phyloP scores from a whole-genome alignment of 37 sponge, comb jelly and placozoan species.

The Theonella swinhoei region DNA sequence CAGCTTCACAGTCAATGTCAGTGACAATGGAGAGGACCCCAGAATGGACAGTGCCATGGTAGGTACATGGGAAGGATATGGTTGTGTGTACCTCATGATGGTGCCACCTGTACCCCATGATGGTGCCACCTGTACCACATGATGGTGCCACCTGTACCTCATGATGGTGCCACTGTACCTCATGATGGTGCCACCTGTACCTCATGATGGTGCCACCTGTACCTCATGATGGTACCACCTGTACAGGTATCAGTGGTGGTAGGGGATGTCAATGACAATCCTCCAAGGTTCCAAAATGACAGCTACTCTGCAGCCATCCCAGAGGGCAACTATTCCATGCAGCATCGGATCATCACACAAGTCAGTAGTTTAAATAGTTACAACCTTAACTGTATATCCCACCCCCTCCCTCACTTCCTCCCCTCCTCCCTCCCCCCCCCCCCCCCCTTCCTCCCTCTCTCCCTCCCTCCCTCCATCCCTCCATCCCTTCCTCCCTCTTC shows the following conservation, averaged over 20 bases:
- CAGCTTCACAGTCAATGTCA: constrained; percentile 24
- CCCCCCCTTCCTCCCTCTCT: neutral
- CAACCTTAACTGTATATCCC: neutral
- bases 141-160: too few relatives aligned
- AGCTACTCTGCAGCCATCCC: constrained; percentile 21
- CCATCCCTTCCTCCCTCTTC: constrained; percentile 6
- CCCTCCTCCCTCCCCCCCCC: neutral
- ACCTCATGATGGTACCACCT: neutral
- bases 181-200: too few relatives aligned
- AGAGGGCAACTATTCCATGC: neutral
- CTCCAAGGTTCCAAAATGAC: constrained; percentile 21
- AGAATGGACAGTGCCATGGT: neutral
- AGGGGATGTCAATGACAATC: constrained; percentile 53
- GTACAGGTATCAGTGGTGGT: constrained; percentile 6
- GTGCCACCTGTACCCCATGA: neutral
- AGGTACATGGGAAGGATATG: neutral
- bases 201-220: too few relatives aligned
- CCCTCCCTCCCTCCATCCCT: too few relatives aligned
- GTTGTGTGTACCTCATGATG: neutral
- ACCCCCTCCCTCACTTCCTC: neutral
- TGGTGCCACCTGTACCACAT: too few relatives aligned
- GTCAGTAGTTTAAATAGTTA: neutral
- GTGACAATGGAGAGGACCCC: constrained; percentile 12
- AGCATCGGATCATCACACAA: neutral
- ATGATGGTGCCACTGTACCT: neutral